phyloP scores from a whole-genome alignment of 1,140 invertebrate genomes.

The Nasonia giraulti region DNA sequence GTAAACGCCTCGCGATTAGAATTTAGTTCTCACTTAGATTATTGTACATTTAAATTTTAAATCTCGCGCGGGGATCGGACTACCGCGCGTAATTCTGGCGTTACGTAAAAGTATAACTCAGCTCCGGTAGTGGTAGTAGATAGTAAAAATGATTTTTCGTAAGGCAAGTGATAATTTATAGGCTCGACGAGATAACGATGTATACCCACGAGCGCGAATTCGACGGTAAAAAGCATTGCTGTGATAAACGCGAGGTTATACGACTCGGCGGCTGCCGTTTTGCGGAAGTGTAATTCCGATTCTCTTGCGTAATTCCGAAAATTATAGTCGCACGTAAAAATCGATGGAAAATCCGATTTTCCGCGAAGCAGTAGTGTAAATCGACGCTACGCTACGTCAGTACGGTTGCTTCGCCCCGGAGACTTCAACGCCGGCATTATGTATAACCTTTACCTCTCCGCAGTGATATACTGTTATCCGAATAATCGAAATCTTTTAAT shows the following conservation, averaged over 20 bases:
- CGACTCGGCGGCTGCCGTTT: not conserved
- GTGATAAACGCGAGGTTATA: not conserved
- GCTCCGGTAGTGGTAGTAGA: not conserved
- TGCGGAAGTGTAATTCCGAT: not conserved
- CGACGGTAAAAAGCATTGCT: not conserved
- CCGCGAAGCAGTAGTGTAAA: too few species aligned
- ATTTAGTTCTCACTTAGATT: not conserved
- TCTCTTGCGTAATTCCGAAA: not conserved
- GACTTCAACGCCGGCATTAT: slow-evolving; percentile 24
- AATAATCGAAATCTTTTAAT: not conserved
- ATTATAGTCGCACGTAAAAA: not conserved
- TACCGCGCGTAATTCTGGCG: not conserved
- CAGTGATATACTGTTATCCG: not conserved
- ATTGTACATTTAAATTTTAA: not conserved
- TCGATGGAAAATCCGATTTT: not conserved
- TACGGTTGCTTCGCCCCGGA: not conserved
- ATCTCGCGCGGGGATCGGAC: not conserved
- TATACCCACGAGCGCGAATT: slow-evolving; percentile 13
- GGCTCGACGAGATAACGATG: not conserved
- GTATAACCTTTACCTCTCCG: not conserved
- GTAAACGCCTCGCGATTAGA: not conserved
- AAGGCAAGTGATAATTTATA: slow-evolving; percentile 33
- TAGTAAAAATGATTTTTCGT: not conserved
- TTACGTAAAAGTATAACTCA: not conserved
- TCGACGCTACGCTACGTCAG: too few species aligned